These are phyloP conservation scores for Cryptops parisi DNA, from an alignment of 2,888 invertebrate species.

Conservation along the genomic window DNA sequence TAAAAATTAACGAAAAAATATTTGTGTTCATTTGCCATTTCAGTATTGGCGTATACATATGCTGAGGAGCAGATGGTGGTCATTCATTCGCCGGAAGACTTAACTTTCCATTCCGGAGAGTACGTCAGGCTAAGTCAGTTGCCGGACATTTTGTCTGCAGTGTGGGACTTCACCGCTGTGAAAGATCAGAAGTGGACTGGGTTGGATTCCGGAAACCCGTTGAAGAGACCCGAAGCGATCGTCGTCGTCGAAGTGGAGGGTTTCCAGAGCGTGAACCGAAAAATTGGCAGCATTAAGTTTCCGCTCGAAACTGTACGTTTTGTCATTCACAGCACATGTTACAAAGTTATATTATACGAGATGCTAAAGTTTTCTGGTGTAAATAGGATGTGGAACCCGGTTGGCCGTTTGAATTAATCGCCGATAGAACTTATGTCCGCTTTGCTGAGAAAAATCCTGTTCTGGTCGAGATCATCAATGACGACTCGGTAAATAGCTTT, in stretches of 20 bases:
- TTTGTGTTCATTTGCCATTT: too few species aligned
- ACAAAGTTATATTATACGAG: too few species aligned
- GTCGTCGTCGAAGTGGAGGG: slow-evolving; percentile 57
- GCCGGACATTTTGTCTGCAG: slow-evolving; percentile 54
- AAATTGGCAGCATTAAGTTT: slow-evolving; percentile 3
- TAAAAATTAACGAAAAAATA: too few species aligned
- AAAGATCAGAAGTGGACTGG: slow-evolving; percentile 55
- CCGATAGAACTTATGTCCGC: slow-evolving; percentile 20
- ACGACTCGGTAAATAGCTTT: slow-evolving; percentile 18
- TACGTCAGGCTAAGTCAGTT: slow-evolving; percentile 37
- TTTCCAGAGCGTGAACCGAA: slow-evolving; percentile 26
- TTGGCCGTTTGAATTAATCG: slow-evolving; percentile 11
- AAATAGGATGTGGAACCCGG: slow-evolving; percentile 18
- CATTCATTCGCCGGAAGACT: not conserved
- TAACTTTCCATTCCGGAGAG: not conserved
- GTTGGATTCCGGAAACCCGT: slow-evolving; percentile 51
- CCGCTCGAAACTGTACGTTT: slow-evolving; percentile 13
- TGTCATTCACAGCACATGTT: too few species aligned
- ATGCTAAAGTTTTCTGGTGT: too few species aligned
- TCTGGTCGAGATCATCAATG: slow-evolving; percentile 19
- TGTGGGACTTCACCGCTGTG: slow-evolving; percentile 55
- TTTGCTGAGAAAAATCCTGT: slow-evolving; percentile 19
- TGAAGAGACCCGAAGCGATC: slow-evolving; percentile 53
- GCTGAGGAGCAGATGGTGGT: slow-evolving; percentile 4
- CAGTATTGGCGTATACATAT: not conserved